phyloP scores from a whole-genome alignment of 2,113 vertebrate genomes.

The Chauna torquata region DNA sequence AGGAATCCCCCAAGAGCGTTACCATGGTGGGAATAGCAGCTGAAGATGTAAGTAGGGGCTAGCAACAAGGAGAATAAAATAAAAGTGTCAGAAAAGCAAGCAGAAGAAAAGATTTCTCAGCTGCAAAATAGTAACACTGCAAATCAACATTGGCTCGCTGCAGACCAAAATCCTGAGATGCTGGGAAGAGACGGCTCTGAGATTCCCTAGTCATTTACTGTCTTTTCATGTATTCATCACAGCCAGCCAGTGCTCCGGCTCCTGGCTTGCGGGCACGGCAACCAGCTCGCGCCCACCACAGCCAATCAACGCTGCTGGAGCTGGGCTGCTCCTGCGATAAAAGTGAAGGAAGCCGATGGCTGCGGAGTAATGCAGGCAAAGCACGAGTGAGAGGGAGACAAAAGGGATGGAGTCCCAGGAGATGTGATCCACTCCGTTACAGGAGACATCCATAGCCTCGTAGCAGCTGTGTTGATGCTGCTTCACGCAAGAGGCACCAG shows the following conservation, averaged over 20 bases:
- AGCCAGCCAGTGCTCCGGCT: not conserved
- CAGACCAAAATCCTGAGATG: not conserved
- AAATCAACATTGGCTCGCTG: not conserved
- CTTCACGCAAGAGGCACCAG: not conserved
- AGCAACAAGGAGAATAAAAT: rapidly evolving
- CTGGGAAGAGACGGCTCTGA: not conserved
- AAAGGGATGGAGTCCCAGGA: not conserved
- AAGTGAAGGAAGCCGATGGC: not conserved
- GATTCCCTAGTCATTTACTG: not conserved
- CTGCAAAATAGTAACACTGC: not conserved
- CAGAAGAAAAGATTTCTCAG: not conserved
- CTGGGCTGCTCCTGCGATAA: not conserved
- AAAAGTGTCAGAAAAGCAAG: not conserved
- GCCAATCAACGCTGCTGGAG: not conserved
- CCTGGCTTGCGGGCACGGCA: not conserved
- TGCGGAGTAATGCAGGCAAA: not conserved
- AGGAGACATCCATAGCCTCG: not conserved
- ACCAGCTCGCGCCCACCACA: not conserved
- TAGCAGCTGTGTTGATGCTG: not conserved
- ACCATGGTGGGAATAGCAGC: not conserved
- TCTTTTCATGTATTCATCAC: not conserved
- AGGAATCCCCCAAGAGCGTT: not conserved
- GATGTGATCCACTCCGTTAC: not conserved
- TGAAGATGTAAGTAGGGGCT: not conserved
- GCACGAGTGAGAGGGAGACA: not conserved